phyloP scores from a whole-genome alignment of 2,888 invertebrate species.

The Netelia virgata region DNA sequence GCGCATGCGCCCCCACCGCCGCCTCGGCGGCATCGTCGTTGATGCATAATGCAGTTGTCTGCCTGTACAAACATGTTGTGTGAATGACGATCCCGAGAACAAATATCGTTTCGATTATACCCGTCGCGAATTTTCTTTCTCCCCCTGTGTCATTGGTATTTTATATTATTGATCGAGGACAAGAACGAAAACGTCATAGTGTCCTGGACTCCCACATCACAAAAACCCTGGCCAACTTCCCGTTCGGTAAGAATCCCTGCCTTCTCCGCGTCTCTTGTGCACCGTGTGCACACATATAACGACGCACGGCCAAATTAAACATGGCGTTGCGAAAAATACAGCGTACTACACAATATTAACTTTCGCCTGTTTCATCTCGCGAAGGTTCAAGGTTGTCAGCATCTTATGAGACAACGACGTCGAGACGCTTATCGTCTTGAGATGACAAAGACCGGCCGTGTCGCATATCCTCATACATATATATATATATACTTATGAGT shows the following conservation, averaged over 20 bases:
- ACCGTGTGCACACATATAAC: slow-evolving; percentile 34
- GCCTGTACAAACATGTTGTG: slow-evolving; percentile 76
- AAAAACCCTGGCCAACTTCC: slow-evolving; percentile 63
- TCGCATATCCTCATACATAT: slow-evolving; percentile 40
- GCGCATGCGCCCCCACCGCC: slow-evolving; percentile 34
- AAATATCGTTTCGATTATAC: slow-evolving; percentile 71
- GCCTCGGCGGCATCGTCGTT: slow-evolving; percentile 73
- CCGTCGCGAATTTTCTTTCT: slow-evolving; percentile 72
- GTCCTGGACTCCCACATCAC: slow-evolving; percentile 60
- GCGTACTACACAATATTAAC: slow-evolving; percentile 8
- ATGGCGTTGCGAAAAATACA: slow-evolving; percentile 75
- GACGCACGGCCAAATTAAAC: slow-evolving; percentile 73
- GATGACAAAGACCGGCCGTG: slow-evolving; percentile 51
- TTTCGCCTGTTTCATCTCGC: slow-evolving; percentile 4
- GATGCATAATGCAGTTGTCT: slow-evolving; percentile 81
- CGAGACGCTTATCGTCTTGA: slow-evolving; percentile 46
- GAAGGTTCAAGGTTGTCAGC: slow-evolving; percentile 14
- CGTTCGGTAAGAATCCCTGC: slow-evolving; percentile 66
- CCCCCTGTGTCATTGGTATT: slow-evolving; percentile 66
- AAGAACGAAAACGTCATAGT: slow-evolving; percentile 34
- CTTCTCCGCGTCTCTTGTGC: slow-evolving; percentile 53
- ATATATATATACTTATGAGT: slow-evolving; percentile 10
- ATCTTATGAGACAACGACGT: slow-evolving; percentile 10
- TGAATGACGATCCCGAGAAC: slow-evolving; percentile 70
- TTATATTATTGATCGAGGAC: slow-evolving; percentile 12